A percentile compares a stretch with the other conserved stretches of the same genome.
Conservation (phyloP, 2,888 invertebrate genomes). For the Priocnemis perturbator region DNA sequence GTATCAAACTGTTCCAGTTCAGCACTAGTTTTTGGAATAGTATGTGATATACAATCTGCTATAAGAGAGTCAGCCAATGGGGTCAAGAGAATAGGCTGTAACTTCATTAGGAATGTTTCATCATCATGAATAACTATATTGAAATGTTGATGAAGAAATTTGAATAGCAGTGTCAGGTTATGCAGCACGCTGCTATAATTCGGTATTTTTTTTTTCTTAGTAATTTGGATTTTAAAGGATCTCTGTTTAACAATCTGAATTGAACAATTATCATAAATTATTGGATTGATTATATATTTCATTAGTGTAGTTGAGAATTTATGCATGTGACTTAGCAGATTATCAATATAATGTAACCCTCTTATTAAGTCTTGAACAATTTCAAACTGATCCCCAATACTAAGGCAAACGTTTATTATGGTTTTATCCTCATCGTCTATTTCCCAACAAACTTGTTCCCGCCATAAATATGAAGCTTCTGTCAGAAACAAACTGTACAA, state of each 20-base stretch:
- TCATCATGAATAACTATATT: slow-evolving; percentile 75
- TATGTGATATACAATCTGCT: slow-evolving; percentile 84
- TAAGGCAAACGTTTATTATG: slow-evolving; percentile 34
- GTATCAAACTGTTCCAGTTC: slow-evolving; percentile 82
- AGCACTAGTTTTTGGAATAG: slow-evolving; percentile 85
- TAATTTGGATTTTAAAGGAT: slow-evolving; percentile 74
- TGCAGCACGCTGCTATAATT: slow-evolving; percentile 78
- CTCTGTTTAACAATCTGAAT: slow-evolving; percentile 74
- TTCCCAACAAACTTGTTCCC: slow-evolving; percentile 75
- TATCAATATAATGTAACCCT: slow-evolving; percentile 72
- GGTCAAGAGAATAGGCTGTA: slow-evolving; percentile 76
- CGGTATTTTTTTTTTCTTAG: slow-evolving; percentile 72
- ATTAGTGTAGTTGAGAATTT: slow-evolving; percentile 79
- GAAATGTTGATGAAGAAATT: slow-evolving; percentile 79
- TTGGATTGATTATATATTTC: slow-evolving; percentile 78
- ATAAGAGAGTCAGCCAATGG: slow-evolving; percentile 82
- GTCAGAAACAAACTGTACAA: slow-evolving; percentile 76
- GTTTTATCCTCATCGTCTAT: slow-evolving; percentile 37
- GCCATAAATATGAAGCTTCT: slow-evolving; percentile 75
- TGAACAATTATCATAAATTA: slow-evolving; percentile 77
- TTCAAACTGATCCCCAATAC: slow-evolving; percentile 55
- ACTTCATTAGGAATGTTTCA: slow-evolving; percentile 76
- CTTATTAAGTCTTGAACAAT: slow-evolving; percentile 71
- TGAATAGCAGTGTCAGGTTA: slow-evolving; percentile 78
- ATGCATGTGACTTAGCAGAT: slow-evolving; percentile 77